These are phyloP conservation scores for Chionomys nivalis DNA, from an alignment of 2,113 vertebrate genomes.

Conservation along the genomic window DNA sequence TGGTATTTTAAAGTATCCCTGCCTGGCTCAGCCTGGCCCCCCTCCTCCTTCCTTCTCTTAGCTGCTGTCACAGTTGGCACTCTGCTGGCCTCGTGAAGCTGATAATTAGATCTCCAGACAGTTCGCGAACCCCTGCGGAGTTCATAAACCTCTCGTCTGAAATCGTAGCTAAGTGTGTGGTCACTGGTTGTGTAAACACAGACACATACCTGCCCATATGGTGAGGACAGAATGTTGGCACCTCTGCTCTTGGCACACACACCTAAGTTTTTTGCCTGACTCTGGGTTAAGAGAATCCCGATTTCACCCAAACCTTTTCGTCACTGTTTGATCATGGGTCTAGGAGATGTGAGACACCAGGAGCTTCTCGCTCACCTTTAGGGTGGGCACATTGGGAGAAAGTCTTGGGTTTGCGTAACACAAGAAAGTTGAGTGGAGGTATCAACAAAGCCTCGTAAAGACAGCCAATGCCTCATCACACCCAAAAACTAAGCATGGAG, in stretches of 20 bases:
- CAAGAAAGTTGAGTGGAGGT: neutral
- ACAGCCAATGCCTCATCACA: neutral
- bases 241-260: neutral
- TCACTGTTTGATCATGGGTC: neutral
- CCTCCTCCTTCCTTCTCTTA: neutral
- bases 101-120: slow-evolving; percentile 17
- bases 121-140: neutral
- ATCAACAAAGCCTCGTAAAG: neutral
- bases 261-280: neutral
- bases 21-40: accelerated
- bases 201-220: neutral
- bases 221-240: neutral
- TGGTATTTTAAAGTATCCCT: neutral
- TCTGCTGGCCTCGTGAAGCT: neutral
- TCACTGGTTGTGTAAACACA: neutral
- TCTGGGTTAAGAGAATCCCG: neutral
- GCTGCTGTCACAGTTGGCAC: neutral
- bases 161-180: neutral
- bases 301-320: neutral
- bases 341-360: neutral
- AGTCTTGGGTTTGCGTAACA: neutral
- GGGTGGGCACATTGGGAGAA: neutral
- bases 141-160: neutral
- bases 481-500: neutral
- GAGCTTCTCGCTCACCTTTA: neutral